These are phyloP conservation scores for Megalopta genalis DNA, from an alignment of 1,140 invertebrate genomes.

Conservation along the genomic window DNA sequence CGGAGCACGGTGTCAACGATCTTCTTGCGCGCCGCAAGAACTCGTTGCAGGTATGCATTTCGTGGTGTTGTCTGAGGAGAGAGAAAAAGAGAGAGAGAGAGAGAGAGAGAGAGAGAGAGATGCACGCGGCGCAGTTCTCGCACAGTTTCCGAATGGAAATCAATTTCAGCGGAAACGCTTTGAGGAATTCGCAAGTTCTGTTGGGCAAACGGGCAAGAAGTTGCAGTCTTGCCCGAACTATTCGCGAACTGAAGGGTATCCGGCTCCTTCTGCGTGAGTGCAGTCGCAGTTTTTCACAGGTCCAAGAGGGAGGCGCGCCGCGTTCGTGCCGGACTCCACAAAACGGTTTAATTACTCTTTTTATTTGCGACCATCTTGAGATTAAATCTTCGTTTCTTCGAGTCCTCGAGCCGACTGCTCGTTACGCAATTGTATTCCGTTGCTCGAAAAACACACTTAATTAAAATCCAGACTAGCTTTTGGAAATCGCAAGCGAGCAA, in stretches of 20 bases:
- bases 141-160: background rate
- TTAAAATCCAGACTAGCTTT: background rate
- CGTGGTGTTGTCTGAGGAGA: background rate
- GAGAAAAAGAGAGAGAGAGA: too few relatives aligned
- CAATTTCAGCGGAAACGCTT: slow-evolving; percentile 1
- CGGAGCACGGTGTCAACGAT: too few relatives aligned
- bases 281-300: background rate
- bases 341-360: slow-evolving; percentile 16
- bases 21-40: too few relatives aligned
- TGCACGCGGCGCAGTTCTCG: too few relatives aligned
- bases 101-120: background rate
- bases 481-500: too few relatives aligned
- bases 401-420: background rate
- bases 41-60: background rate
- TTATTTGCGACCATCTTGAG: slow-evolving; percentile 21
- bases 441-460: background rate
- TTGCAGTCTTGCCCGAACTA: background rate
- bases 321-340: background rate
- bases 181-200: slow-evolving; percentile 15
- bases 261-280: background rate
- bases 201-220: background rate
- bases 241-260: background rate
- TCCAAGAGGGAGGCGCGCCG: background rate
- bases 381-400: slow-evolving; percentile 13
- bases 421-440: background rate